Conservation (phyloP, 2,888 invertebrate genomes). For the Arrhopalites spinosus region DNA sequence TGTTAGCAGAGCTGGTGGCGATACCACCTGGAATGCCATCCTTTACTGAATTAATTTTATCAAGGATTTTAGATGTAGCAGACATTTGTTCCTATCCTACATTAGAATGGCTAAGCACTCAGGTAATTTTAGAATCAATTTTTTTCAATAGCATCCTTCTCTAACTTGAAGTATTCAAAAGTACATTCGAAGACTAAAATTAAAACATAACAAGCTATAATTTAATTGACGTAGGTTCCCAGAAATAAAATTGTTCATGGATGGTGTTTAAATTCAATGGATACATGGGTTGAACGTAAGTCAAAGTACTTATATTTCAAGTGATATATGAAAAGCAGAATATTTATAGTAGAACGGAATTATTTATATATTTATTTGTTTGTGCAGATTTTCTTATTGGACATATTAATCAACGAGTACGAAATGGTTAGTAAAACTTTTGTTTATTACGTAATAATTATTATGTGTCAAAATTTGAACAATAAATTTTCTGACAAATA, state of each 20-base stretch:
- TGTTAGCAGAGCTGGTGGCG: conserved; percentile 78
- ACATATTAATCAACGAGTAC: conserved; percentile 81
- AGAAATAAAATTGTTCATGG: conserved; percentile 88
- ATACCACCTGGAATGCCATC: conserved; percentile 82
- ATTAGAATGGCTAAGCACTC: conserved; percentile 86
- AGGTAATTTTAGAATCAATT: conserved; percentile 60
- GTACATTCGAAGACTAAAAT: no score
- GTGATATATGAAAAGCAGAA: no score
- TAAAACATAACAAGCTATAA: not conserved
- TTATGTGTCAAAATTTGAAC: not conserved
- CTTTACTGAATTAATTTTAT: conserved; percentile 85
- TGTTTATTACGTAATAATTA: not conserved
- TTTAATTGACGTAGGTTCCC: conserved; percentile 62
- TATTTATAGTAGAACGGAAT: no score
- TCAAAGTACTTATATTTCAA: no score
- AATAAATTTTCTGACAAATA: conserved; percentile 21
- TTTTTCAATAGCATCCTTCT: not conserved
- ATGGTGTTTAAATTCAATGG: conserved; percentile 90
- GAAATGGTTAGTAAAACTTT: conserved; percentile 68
- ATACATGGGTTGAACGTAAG: conserved; percentile 80
- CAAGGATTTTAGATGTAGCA: conserved; percentile 75
- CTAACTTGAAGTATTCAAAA: no score
- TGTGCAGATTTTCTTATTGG: conserved; percentile 73
- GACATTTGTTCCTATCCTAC: conserved; percentile 90
- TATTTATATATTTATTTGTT: no score